These are phyloP conservation scores for Cepaea nemoralis DNA, from an alignment of 1,140 invertebrate species.

Conservation along the genomic window DNA sequence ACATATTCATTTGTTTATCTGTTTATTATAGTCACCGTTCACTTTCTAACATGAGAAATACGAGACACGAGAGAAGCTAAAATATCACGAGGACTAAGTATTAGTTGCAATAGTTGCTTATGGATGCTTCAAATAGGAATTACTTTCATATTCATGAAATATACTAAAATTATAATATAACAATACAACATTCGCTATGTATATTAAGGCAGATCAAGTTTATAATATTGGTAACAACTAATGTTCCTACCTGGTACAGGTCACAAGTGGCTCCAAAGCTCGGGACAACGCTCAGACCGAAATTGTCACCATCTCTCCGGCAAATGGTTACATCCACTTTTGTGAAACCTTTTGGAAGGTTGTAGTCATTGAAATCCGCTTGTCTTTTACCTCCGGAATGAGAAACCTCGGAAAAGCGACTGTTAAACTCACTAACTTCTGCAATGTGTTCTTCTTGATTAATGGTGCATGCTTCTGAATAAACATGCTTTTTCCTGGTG, in stretches of 20 bases:
- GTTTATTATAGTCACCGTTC: too few relatives aligned
- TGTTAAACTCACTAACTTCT: background rate
- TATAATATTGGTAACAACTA: too few relatives aligned
- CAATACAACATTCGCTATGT: too few relatives aligned
- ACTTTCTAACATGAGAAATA: too few relatives aligned
- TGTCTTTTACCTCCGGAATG: background rate
- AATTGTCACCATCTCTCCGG: constrained; percentile 54
- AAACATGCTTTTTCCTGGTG: background rate
- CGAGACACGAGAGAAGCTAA: too few relatives aligned
- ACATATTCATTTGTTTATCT: too few relatives aligned
- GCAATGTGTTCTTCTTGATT: background rate
- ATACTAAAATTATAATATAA: too few relatives aligned
- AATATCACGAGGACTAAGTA: too few relatives aligned
- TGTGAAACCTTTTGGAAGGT: constrained; percentile 49
- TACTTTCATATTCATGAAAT: too few relatives aligned
- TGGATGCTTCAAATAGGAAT: too few relatives aligned
- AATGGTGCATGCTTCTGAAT: background rate
- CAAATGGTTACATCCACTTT: constrained; percentile 49
- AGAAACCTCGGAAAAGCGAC: background rate
- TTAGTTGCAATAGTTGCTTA: too few relatives aligned
- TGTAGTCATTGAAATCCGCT: background rate
- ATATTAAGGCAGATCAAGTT: too few relatives aligned
- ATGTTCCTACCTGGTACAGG: constrained; percentile 63
- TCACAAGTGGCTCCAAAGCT: constrained; percentile 67
- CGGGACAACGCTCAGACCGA: constrained; percentile 67